Percentiles rank a stretch among this genome's conserved stretches.
phyloP scores from a whole-genome alignment of 2,888 invertebrate species.

The Trachelus stipa region DNA sequence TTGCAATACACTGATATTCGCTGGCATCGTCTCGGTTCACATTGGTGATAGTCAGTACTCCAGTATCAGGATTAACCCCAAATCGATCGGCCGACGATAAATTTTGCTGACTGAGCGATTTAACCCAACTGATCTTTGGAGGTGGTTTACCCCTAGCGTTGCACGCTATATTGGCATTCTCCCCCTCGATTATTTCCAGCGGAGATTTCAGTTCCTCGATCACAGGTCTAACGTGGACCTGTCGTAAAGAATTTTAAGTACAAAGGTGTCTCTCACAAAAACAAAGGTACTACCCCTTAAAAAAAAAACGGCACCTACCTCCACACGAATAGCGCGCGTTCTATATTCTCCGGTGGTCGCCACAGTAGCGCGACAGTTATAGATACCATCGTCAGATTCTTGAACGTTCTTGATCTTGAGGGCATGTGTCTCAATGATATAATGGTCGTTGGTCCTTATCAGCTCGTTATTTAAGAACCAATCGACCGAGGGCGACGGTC shows the following conservation, averaged over 20 bases:
- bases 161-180: conserved; percentile 80
- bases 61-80: conserved; percentile 77
- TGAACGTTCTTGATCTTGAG: conserved; percentile 81
- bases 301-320: conserved; percentile 68
- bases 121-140: conserved; percentile 87
- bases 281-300: not conserved
- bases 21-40: conserved; percentile 84
- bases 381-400: conserved; percentile 87
- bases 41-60: conserved; percentile 78
- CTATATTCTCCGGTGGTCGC: conserved; percentile 81
- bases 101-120: conserved; percentile 78
- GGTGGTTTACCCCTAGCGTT: conserved; percentile 86
- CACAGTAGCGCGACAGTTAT: conserved; percentile 89
- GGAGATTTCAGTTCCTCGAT: conserved; percentile 74
- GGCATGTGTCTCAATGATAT: conserved; percentile 80
- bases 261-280: not conserved
- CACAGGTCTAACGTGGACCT: conserved; percentile 82
- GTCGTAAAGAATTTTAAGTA: conserved; percentile 27
- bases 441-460: conserved; percentile 77
- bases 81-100: conserved; percentile 77
- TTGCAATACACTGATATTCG: conserved; percentile 83
- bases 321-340: conserved; percentile 83
- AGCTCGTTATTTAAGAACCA: conserved; percentile 85
- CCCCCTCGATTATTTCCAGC: conserved; percentile 83
- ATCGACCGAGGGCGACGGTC: conserved; percentile 86